Evolutionary conservation across 2,113 vertebrate species (phyloP), one percentile per base, ranked within the genome.

Genomic region (Hyaena hyaena): DNA sequence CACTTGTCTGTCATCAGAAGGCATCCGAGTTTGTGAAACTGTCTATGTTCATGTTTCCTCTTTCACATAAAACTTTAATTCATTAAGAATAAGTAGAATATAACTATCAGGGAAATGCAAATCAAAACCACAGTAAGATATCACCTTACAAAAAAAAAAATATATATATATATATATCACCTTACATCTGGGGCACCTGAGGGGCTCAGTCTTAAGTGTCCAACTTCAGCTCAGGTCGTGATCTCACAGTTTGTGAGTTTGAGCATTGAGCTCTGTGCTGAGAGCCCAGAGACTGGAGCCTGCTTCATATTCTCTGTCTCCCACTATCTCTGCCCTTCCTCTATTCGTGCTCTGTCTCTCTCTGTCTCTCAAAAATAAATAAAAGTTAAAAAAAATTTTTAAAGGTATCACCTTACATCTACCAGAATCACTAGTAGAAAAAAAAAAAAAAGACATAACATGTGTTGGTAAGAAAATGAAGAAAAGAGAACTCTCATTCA

Each of bases 1-100:
- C 35, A 68, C 35, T n/a, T 48, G 43, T 6, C 31, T 88, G 8
- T 77, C 61, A 91, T 31, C 14, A 24, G 35, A 66, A 93, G 10
- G 35, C 16, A 43, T 65, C 31, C 73, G 33, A 95, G 33, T 80
- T 73, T 95, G 24, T 88, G 35, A 73, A 8, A 63, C 17, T 61
- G 71, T 39, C 43, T 79, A 53, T 35, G 71, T 39, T 66, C n/a
- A 79, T 24, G 4, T 80, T 76, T 93, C 24, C 58, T 65, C 48
- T 84, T 87, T 79, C 71, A 33, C 21, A 95, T 12, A 76, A 86
- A 94, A 33, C 45, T 84, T 95, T 88, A 88, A 94, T 85, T 89
- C 31, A 23, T 55, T 76, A 87, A 93, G 58, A 93, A 73, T 71
- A 95, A 65, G 43, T 61, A 83, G 45, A 76, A 81, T 26, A 45